phyloP scores from a whole-genome alignment of 1,140 invertebrate genomes.

The Mycetomoellerius zeteki region DNA sequence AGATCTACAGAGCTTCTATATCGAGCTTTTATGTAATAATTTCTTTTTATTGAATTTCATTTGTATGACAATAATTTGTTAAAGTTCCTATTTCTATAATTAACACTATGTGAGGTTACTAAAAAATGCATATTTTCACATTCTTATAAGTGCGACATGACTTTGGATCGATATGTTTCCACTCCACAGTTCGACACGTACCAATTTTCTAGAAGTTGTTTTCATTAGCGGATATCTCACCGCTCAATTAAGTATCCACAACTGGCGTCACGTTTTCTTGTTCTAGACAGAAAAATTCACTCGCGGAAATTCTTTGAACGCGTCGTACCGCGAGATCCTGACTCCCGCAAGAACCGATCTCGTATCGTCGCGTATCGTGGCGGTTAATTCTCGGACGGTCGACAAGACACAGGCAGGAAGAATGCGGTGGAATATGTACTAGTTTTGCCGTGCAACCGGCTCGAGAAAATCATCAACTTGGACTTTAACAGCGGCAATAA shows the following conservation, averaged over 20 bases:
- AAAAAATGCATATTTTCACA: conserved; percentile 15
- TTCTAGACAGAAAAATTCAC: conserved; percentile 14
- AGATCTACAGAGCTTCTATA: not conserved
- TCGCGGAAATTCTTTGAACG: conserved; percentile 41
- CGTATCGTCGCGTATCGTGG: conserved; percentile 31
- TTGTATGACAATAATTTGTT: not conserved
- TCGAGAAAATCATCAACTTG: conserved; percentile 46
- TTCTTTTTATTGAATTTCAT: not conserved
- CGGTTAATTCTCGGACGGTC: conserved; percentile 40
- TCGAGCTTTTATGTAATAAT: not conserved
- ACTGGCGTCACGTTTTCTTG: not conserved
- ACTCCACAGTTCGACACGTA: not conserved
- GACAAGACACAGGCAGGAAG: conserved; percentile 43
- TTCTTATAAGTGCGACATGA: not conserved
- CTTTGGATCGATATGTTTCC: not conserved
- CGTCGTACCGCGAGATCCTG: not conserved
- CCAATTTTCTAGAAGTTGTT: conserved; percentile 1
- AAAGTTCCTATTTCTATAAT: not conserved
- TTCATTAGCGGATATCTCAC: conserved; percentile 9
- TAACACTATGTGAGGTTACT: not conserved
- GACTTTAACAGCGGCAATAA: conserved; percentile 58
- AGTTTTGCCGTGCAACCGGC: conserved; percentile 9
- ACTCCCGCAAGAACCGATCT: conserved; percentile 44
- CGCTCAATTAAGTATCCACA: conserved; percentile 10
- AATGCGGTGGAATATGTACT: conserved; percentile 18